Base-by-base conservation (phyloP, 1,140 invertebrate genomes). In the Papilio aristodemus region DNA sequence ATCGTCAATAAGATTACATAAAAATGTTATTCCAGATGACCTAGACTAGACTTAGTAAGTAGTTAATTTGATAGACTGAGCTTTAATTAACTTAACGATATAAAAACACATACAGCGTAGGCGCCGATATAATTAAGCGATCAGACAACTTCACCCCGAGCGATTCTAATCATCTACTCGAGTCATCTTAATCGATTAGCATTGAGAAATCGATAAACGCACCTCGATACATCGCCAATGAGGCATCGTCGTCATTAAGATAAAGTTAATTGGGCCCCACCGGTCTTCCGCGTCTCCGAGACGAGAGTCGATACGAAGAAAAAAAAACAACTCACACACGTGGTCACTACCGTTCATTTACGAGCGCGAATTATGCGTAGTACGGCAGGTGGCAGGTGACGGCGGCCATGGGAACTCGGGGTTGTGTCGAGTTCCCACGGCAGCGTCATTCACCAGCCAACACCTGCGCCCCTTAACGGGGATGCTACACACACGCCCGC, bases 301-400 rank as follows among this genome's bases (percentile, higher is more conserved):
- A 64, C 70, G 78, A 79, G 85, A 80, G 78, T 78, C 17, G 46
- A 50, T 25, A 7, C 9, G 46, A 22, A 22, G 46, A 54, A 22
- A 25, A 84, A 89, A 89, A 89, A 85, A 75, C 77, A 74, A 43
- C 62, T 64, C 71, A 77, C 80, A 87, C 89, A 91, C 89, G 89
- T 91, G 89, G 89, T 88, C 86, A 91, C 86, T 90, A 91, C 89
- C 89, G 89, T 91, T 91, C 86, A 88, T 88, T 91, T 91, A 91
- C 87, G 85, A 84, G 84, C 83, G 89, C 87, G 89, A 91, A 91
- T 91, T 90, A 91, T 90, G 89, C 89, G 89, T 90, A 89, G 84
- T 89, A 87, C 79, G 86, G 86, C 87, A 89, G 87, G 86, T 89
- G 89, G 85, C 85, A 84, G 85, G 85, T 88, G 87, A 79, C 70